Conservation (phyloP, 2,888 invertebrate species). For the Oxyscelio sp. region DNA sequence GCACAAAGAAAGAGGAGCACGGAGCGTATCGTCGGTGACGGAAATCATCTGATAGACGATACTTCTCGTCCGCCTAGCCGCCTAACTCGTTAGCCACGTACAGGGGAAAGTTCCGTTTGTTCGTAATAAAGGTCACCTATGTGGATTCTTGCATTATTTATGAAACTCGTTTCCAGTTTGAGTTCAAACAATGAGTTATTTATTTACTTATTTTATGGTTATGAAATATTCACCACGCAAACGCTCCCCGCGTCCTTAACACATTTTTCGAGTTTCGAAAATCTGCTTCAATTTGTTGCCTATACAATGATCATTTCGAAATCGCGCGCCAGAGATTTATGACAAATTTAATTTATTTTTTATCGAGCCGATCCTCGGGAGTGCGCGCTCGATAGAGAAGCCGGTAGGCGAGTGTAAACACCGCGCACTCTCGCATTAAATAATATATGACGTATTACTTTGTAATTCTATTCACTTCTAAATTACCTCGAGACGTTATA, state of each 20-base stretch:
- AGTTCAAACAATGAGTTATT: too few species aligned
- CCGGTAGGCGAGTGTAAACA: constrained; percentile 29
- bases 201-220: too few species aligned
- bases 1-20: constrained; percentile 46
- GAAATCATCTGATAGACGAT: constrained; percentile 70
- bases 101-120: constrained; percentile 58
- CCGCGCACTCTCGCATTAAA: constrained; percentile 46
- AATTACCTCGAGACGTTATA: constrained; percentile 51
- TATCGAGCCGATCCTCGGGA: too few species aligned
- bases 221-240: too few species aligned
- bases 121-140: constrained; percentile 51
- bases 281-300: too few species aligned
- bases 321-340: too few species aligned
- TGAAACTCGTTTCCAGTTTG: too few species aligned
- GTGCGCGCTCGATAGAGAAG: background rate
- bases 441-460: constrained; percentile 55
- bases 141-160: constrained; percentile 53
- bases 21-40: constrained; percentile 54
- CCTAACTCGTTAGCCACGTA: constrained; percentile 23
- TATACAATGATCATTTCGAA: too few species aligned
- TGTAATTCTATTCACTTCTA: constrained; percentile 50
- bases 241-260: too few species aligned
- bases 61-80: constrained; percentile 44
- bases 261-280: too few species aligned
- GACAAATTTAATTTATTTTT: too few species aligned